Conservation (phyloP, 2,113 vertebrate species). For the Callospermophilus lateralis region DNA sequence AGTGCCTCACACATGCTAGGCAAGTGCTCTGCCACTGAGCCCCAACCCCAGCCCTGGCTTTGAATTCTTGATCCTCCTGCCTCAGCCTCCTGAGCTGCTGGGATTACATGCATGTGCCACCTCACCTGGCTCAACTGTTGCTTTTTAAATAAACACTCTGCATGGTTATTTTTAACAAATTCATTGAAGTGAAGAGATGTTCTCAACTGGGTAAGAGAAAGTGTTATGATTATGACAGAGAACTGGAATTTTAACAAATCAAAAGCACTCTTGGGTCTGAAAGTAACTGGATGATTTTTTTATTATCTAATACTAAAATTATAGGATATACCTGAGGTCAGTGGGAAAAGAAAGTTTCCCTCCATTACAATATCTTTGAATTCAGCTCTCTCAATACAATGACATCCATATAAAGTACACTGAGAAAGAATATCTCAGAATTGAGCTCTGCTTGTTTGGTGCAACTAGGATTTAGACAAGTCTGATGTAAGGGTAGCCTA, state of each 20-base stretch:
- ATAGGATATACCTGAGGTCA: background rate
- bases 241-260: constrained; percentile 14
- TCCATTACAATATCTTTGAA: background rate
- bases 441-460: background rate
- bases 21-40: no score
- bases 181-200: background rate
- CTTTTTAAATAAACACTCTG: background rate
- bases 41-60: no score
- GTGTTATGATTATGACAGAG: background rate
- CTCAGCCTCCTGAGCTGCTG: no score
- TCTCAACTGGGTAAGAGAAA: background rate
- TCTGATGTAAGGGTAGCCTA: background rate
- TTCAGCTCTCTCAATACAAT: background rate
- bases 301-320: background rate
- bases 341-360: background rate
- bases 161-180: background rate
- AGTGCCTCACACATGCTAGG: no score
- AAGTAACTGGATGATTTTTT: background rate
- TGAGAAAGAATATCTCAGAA: background rate
- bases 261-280: background rate
- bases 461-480: background rate
- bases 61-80: no score
- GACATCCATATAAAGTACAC: background rate
- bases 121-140: background rate
- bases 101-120: no score